phyloP scores from a whole-genome alignment of 2,113 vertebrate species.

The Callaeas wilsoni region DNA sequence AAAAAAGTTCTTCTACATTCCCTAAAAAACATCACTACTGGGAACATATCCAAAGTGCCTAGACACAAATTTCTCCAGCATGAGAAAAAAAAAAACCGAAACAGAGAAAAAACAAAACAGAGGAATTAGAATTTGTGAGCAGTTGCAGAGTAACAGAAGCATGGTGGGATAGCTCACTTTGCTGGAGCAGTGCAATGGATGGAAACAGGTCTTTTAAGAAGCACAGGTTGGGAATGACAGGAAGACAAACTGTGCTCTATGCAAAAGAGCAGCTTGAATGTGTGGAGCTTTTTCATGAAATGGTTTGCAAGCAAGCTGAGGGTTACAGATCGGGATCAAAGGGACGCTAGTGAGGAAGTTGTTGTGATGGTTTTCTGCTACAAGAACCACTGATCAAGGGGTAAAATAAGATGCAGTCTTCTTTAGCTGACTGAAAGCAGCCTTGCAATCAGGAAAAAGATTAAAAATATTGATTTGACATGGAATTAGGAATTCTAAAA shows the following conservation, averaged over 20 bases:
- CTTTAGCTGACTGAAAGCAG: neutral
- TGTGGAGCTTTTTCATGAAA: neutral
- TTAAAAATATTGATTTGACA: neutral
- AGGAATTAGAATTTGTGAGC: neutral
- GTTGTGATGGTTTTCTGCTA: neutral
- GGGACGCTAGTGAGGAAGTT: neutral
- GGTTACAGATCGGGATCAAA: neutral
- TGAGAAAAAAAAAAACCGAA: neutral
- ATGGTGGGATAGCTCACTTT: neutral
- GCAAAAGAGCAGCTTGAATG: neutral
- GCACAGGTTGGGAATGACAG: fast-evolving
- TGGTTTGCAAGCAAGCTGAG: neutral
- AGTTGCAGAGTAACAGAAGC: neutral
- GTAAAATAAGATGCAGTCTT: neutral
- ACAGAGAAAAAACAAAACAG: neutral
- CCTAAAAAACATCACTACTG: neutral
- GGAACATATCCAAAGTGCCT: neutral
- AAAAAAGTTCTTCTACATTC: neutral
- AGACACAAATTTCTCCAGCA: neutral
- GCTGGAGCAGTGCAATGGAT: neutral
- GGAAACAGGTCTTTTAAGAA: neutral
- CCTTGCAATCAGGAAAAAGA: neutral
- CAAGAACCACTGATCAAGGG: neutral
- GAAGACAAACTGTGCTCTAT: neutral
- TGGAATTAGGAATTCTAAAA: neutral